Evolutionary conservation across 2,113 vertebrate species (phyloP), one percentile per base, ranked within the genome.

Genomic region (Nettapus auritus): DNA sequence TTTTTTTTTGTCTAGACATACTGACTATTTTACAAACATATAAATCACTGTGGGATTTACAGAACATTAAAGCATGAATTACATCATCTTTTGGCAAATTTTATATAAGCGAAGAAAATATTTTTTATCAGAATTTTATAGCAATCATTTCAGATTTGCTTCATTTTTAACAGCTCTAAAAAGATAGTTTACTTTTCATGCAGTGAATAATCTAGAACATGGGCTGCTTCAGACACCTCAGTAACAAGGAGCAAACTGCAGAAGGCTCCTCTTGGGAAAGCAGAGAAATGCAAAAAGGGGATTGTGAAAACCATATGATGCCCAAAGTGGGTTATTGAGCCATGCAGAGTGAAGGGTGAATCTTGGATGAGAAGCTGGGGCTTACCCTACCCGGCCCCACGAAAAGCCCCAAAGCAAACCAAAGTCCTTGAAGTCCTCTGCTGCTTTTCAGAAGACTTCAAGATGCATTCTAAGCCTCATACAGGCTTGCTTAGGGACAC

Each of bases 221-320:
- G 22, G 33, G 33, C 40, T 86, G 18, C 34, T 38, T 55, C 46
- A 13, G 77, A 13, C 33, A 64, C 11, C 13, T 60, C 42, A 42
- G 33, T 16, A 56, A 16, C 0, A 2, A 57, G 40, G 29, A 36
- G 7, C 4, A 44, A 87, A 34, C 14, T 8, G 6, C 38, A 40
- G 2, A 3, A 83, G 26, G n/a, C n/a, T 68, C 23, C 44, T 14
- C 1, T 6, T 40, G 55, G 16, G 68, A 60, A 16, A 21, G 38
- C n/a, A 55, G 15, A 79, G 59, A 60, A 86, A 42, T 2, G 3
- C 29, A 62, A 16, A 46, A 63, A 76, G 31, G 25, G 14, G 18
- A 36, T 25, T 21, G 23, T 2, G 3, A 42, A 0, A 1, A 42
- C 11, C 0, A 0, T 18, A 5, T 0, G 0, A 6, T 26, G 56